Conservation (phyloP, 2,888 invertebrate species). For the Euproctis similis region DNA sequence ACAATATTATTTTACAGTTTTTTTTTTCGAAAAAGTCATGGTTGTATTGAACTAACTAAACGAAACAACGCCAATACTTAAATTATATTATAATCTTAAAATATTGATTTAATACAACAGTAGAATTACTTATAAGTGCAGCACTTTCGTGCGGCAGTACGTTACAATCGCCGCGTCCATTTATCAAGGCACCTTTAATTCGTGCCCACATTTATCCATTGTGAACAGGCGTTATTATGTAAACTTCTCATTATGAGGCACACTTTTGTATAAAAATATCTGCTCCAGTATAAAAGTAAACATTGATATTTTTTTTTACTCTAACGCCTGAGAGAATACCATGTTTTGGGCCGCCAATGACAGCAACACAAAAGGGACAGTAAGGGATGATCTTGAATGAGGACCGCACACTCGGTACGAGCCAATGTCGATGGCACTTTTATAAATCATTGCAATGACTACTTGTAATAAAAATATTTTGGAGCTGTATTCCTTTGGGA, state of each 20-base stretch:
- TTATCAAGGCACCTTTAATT: conserved; percentile 62
- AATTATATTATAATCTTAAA: too few species aligned
- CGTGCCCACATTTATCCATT: conserved; percentile 57
- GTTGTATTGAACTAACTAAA: too few species aligned
- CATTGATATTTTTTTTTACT: conserved; percentile 70
- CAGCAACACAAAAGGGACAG: conserved; percentile 64
- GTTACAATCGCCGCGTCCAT: conserved; percentile 35
- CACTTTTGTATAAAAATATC: conserved; percentile 73
- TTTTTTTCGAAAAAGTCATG: too few species aligned
- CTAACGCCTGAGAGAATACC: conserved; percentile 58
- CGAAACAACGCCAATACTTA: too few species aligned
- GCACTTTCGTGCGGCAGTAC: conserved; percentile 36
- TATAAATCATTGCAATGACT: conserved; percentile 35
- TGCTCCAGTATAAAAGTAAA: conserved; percentile 73
- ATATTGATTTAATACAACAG: too few species aligned
- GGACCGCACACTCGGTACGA: conserved; percentile 67
- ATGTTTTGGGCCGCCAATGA: conserved; percentile 69
- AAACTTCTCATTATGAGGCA: conserved; percentile 68
- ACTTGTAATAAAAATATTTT: conserved; percentile 9
- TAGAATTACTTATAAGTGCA: too few species aligned
- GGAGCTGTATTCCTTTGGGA: conserved; percentile 16
- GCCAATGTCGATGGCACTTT: conserved; percentile 20
- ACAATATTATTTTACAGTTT: too few species aligned
- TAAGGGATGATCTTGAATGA: conserved; percentile 61
- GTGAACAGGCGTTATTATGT: conserved; percentile 72